phyloP scores from a whole-genome alignment of 2,797 vertebrate genomes.

The Holocentrus rufus region DNA sequence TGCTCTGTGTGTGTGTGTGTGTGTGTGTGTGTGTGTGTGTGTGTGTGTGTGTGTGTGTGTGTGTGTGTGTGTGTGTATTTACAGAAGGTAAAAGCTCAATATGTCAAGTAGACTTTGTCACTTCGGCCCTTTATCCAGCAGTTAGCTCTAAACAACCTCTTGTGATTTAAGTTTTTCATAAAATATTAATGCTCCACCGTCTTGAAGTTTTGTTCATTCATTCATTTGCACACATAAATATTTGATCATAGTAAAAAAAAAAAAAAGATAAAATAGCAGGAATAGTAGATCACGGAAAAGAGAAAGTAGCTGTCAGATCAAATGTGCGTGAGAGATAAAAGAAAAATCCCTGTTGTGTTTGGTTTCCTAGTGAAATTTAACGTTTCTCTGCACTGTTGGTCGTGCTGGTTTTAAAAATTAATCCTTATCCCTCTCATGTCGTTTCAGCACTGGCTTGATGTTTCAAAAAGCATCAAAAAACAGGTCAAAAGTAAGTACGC shows the following conservation, averaged over 20 bases:
- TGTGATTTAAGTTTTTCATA: constrained; percentile 1
- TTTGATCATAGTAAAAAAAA: not conserved
- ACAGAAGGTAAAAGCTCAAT: too few relatives aligned
- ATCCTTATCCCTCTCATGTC: not conserved
- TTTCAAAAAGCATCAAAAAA: constrained; percentile 98
- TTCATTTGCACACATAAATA: not conserved
- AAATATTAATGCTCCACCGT: not conserved
- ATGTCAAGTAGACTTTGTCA: not conserved
- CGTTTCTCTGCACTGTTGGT: not conserved
- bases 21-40: too few relatives aligned
- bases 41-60: not conserved
- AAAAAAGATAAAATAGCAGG: too few relatives aligned
- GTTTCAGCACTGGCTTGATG: constrained; percentile 95
- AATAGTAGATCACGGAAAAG: not conserved
- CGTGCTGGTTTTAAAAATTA: not conserved
- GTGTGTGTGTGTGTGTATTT: not conserved
- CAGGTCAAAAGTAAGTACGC: constrained; percentile 98
- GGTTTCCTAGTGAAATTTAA: not conserved
- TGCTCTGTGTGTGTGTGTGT: too few relatives aligned
- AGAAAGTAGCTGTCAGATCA: not conserved
- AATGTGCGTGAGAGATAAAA: not conserved
- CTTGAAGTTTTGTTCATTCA: not conserved
- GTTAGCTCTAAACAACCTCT: constrained; percentile 8
- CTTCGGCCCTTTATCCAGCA: not conserved
- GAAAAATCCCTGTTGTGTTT: not conserved